Evolutionary conservation across 2,113 vertebrate genomes (phyloP).

Genomic region (Alexandromys fortis): DNA sequence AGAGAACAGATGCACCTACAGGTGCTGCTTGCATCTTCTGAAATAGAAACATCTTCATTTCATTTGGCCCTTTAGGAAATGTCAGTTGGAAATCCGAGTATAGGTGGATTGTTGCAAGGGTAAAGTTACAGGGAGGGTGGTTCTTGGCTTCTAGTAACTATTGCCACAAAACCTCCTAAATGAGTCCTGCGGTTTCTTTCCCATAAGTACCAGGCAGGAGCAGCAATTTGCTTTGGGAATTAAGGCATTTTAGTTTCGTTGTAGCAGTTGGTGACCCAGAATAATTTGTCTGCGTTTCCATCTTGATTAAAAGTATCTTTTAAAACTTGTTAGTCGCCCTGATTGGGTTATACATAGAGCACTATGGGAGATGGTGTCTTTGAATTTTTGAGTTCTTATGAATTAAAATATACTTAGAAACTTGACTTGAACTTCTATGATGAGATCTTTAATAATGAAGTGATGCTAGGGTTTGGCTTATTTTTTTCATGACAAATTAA

Average conservation of each 20-base stretch:
- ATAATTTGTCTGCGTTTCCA: background rate
- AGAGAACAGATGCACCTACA: background rate
- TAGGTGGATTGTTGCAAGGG: background rate
- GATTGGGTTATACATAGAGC: background rate
- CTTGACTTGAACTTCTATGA: background rate
- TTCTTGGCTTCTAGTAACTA: background rate
- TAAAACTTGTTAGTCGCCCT: background rate
- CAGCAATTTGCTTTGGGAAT: constrained; percentile 45
- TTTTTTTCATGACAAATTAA: constrained; percentile 52
- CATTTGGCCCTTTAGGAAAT: constrained; percentile 4
- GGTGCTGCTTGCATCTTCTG: background rate
- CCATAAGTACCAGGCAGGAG: background rate
- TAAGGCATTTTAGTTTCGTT: constrained; percentile 26
- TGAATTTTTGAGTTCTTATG: background rate
- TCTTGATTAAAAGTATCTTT: constrained; percentile 34
- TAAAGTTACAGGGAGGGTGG: background rate
- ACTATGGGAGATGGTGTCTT: background rate
- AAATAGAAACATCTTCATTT: background rate
- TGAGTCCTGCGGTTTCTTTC: constrained; percentile 33
- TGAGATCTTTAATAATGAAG: constrained; percentile 53
- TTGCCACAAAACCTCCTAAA: background rate
- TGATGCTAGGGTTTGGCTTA: constrained; percentile 62
- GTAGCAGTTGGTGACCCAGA: background rate
- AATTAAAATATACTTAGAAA: constrained; percentile 30
- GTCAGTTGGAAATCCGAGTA: background rate